Evolutionary conservation across 1,140 invertebrate species (phyloP).

Genomic region (Tetranychus cinnabarinus): DNA sequence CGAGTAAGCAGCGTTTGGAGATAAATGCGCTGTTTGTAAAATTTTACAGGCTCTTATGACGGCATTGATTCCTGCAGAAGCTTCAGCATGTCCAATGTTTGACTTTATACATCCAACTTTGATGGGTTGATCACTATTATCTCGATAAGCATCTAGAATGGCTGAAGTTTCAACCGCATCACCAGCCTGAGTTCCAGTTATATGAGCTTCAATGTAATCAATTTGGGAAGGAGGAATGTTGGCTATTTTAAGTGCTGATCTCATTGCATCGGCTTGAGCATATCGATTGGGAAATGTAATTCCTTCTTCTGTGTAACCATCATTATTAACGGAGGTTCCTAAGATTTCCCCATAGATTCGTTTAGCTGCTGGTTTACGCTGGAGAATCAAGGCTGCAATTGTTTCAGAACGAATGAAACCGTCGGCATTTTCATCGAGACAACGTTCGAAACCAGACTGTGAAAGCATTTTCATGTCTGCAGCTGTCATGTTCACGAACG

Average conservation of each 20-base stretch:
- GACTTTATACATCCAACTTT: slow-evolving; percentile 71
- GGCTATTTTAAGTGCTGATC: slow-evolving; percentile 19
- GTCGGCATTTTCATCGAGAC: slow-evolving; percentile 63
- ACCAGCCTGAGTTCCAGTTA: slow-evolving; percentile 15
- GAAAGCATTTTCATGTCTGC: slow-evolving; percentile 43
- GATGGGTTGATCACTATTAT: slow-evolving; percentile 35
- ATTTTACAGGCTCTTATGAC: slow-evolving; percentile 65
- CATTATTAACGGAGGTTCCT: slow-evolving; percentile 30
- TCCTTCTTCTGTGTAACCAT: slow-evolving; percentile 31
- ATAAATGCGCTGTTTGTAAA: slow-evolving; percentile 63
- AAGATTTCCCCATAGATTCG: slow-evolving; percentile 57
- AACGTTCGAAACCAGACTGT: slow-evolving; percentile 60
- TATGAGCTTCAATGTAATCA: slow-evolving; percentile 24
- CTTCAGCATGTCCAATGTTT: slow-evolving; percentile 75
- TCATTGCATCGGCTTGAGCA: slow-evolving; percentile 18
- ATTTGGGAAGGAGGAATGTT: slow-evolving; percentile 19
- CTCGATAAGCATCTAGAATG: not conserved
- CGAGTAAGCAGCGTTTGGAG: slow-evolving; percentile 66
- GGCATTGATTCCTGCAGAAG: slow-evolving; percentile 56
- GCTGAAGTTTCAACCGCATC: not conserved
- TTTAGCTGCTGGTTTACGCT: slow-evolving; percentile 26
- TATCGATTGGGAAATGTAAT: slow-evolving; percentile 15
- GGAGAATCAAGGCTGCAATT: slow-evolving; percentile 26
- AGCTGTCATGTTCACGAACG: slow-evolving; percentile 58
- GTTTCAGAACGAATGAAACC: slow-evolving; percentile 57